These are phyloP conservation scores for Phortica magna DNA, from an alignment of 2,888 invertebrate species.

Conservation along the genomic window DNA sequence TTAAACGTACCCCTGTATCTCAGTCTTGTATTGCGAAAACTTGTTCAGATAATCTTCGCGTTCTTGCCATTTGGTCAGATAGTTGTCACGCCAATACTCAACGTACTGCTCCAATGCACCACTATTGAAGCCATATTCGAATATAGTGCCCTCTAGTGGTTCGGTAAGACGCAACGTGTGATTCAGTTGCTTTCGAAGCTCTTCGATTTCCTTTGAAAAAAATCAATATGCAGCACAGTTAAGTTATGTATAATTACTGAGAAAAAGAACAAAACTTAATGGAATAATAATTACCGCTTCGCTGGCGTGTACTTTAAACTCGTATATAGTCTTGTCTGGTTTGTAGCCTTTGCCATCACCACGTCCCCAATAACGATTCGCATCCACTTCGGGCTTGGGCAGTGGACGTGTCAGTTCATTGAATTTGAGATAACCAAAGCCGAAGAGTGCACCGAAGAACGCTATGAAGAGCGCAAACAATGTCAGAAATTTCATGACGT, in stretches of 20 bases:
- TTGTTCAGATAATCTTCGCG: constrained; percentile 84
- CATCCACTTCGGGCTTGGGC: constrained; percentile 68
- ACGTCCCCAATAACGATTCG: constrained; percentile 76
- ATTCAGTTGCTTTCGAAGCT: constrained; percentile 81
- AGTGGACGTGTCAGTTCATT: constrained; percentile 66
- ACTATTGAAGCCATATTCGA: constrained; percentile 90
- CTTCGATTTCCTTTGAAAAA: constrained; percentile 79
- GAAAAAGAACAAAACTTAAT: neutral
- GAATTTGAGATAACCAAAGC: constrained; percentile 63
- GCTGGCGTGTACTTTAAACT: constrained; percentile 62
- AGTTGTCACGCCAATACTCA: constrained; percentile 88
- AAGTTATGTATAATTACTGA: no score
- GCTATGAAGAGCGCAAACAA: constrained; percentile 64
- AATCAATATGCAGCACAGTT: neutral
- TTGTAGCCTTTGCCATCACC: constrained; percentile 67
- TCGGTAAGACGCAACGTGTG: constrained; percentile 77
- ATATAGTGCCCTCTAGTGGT: constrained; percentile 84
- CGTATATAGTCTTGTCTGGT: constrained; percentile 67
- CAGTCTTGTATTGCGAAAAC: constrained; percentile 86
- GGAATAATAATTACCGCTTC: constrained; percentile 49
- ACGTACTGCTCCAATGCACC: constrained; percentile 83
- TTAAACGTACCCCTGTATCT: constrained; percentile 81
- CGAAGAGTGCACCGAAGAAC: constrained; percentile 53
- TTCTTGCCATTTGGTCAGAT: constrained; percentile 83
- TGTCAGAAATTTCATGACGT: constrained; percentile 54